These are phyloP conservation scores for Turdus rufiventris DNA, from an alignment of 2,113 vertebrate genomes.

Conservation along the genomic window DNA sequence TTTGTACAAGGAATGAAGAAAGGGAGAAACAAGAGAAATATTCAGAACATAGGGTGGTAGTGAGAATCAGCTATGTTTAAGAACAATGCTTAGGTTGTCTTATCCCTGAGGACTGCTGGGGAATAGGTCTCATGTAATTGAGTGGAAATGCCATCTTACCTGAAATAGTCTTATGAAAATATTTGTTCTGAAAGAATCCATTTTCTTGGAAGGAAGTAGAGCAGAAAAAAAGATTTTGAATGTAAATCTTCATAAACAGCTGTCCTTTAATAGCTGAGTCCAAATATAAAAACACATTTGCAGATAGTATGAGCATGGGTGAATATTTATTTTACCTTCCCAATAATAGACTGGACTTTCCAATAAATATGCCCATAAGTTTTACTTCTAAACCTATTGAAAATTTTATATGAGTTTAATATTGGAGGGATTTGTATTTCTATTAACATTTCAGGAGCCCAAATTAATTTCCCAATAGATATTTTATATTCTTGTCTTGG, in stretches of 20 bases:
- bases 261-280: background rate
- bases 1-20: background rate
- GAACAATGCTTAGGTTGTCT: background rate
- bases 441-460: background rate
- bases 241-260: background rate
- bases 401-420: background rate
- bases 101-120: background rate
- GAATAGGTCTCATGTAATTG: background rate
- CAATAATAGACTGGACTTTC: background rate
- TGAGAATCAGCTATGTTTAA: background rate
- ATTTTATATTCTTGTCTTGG: background rate
- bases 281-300: background rate
- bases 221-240: background rate
- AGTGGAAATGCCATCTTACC: background rate
- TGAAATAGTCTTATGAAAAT: background rate
- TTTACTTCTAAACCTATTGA: background rate
- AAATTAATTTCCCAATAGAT: slow-evolving; percentile 8
- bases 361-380: background rate
- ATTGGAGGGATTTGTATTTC: background rate
- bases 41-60: background rate
- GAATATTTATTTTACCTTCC: background rate
- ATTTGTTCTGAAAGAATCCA: background rate
- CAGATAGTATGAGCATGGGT: background rate
- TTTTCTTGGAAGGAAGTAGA: background rate
- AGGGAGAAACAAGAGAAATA: background rate